Evolutionary conservation across 2,113 vertebrate species (phyloP).

Genomic region (Heterotis niloticus): DNA sequence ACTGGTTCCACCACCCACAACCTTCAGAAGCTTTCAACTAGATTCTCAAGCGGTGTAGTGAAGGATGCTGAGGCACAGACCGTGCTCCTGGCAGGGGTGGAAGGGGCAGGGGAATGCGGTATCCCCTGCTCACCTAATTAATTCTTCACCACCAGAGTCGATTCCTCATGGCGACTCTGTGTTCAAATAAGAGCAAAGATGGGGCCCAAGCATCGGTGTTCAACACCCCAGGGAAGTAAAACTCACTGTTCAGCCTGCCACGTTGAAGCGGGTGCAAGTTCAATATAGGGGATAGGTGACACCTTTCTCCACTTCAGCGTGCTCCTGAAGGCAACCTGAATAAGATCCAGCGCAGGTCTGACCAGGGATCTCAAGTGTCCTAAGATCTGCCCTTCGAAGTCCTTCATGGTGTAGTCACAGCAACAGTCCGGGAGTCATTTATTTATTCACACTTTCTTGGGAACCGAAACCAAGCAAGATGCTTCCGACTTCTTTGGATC

Average conservation of each 20-base stretch:
- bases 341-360: no score
- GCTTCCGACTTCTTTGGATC: no score
- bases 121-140: no score
- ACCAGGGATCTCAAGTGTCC: no score
- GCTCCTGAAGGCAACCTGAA: no score
- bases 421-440: no score
- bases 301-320: background rate
- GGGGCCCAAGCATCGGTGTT: background rate
- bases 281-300: background rate
- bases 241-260: background rate
- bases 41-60: constrained; percentile 33
- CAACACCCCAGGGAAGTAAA: background rate
- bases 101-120: background rate
- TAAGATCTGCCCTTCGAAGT: no score
- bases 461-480: no score
- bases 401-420: no score
- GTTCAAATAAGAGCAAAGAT: background rate
- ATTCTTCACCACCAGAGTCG: no score
- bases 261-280: no score
- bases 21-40: background rate
- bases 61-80: constrained; percentile 41
- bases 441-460: no score
- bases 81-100: background rate
- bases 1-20: background rate
- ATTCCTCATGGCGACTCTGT: constrained; percentile 1